Evolutionary conservation across 2,113 vertebrate species (phyloP), one percentile per base, ranked within the genome.

Genomic region (Hippocampus zosterae): DNA sequence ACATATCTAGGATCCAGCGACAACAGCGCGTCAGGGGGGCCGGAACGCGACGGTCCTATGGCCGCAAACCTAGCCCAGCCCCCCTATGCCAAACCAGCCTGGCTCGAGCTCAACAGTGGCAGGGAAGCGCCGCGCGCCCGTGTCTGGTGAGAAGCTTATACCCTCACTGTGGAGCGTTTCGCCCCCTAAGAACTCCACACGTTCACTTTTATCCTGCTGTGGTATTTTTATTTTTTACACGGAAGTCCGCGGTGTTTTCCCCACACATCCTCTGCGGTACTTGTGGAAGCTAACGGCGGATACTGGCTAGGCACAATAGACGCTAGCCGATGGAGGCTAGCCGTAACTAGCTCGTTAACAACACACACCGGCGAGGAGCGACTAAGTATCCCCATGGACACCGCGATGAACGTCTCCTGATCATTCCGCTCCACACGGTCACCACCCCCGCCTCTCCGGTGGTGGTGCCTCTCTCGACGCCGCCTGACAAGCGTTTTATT

Each of bases 11-110:
- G 65, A 27, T 29, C 27, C 37, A 6, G 9, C 63, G 74, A 65
- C 63, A 73, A 61, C 8, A 18, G 63, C 64, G 44, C 66, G 44
- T 37, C 23, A 61, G 67, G 64, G 61, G 46, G 60, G 55, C 33
- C 70, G 77, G 73, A 81, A 77, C 77, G 85, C 85, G 81, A 85
- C 73, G 77, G 79, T 40, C 71, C 73, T 81, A 55, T 73, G 44
- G 75, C 77, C 69, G 65, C 40, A 71, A 71, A 44, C 37, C 6
- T 85, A 84, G 80, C 88, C 87, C 84, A 88, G 83, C 88, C 87
- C 84, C 84, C 65, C 81, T 81, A 77, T 71, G n/a, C 62, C 80
- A 69, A 73, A 70, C 86, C 81, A 74, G 83, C 84, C 84, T 82
- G 81, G 64, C 78, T 82, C 71, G 66, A 79, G 66, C 78, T 82